Conservation (phyloP, 2,113 vertebrate species). For the Gymnarchus niloticus region DNA sequence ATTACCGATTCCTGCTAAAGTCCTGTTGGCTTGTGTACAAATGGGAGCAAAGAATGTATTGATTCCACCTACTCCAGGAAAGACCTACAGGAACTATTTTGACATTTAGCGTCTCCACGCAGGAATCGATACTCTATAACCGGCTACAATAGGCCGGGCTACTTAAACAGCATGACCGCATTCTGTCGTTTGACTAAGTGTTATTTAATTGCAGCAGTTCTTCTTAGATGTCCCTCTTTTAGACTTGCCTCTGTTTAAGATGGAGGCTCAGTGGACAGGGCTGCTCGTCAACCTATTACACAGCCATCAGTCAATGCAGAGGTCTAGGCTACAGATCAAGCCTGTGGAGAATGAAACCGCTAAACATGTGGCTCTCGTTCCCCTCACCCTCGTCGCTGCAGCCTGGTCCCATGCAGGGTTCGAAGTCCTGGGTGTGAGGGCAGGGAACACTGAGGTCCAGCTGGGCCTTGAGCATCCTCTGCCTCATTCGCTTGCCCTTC, state of each 20-base stretch:
- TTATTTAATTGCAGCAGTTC: not conserved
- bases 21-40: constrained; percentile 30
- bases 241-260: constrained; percentile 1
- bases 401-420: constrained; percentile 96
- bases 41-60: constrained; percentile 21
- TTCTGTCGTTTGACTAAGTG: constrained; percentile 25
- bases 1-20: not conserved
- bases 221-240: not conserved
- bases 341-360: not conserved
- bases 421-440: constrained; percentile 94
- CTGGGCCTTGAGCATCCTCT: constrained; percentile 97
- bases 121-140: constrained; percentile 21
- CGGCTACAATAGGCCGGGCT: not conserved
- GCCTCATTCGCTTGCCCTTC: constrained; percentile 94
- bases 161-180: constrained; percentile 6
- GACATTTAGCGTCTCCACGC: constrained; percentile 28
- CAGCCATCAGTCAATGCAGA: not conserved
- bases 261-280: not conserved
- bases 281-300: not conserved
- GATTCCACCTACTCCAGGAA: constrained; percentile 28
- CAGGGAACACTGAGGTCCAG: constrained; percentile 92
- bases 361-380: not conserved
- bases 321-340: not conserved
- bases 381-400: constrained; percentile 89
- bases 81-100: constrained; percentile 24